Evolutionary conservation across 2,797 vertebrate species (phyloP), one percentile per base, ranked within the genome.

Genomic region (Arctocebus calabarensis): DNA sequence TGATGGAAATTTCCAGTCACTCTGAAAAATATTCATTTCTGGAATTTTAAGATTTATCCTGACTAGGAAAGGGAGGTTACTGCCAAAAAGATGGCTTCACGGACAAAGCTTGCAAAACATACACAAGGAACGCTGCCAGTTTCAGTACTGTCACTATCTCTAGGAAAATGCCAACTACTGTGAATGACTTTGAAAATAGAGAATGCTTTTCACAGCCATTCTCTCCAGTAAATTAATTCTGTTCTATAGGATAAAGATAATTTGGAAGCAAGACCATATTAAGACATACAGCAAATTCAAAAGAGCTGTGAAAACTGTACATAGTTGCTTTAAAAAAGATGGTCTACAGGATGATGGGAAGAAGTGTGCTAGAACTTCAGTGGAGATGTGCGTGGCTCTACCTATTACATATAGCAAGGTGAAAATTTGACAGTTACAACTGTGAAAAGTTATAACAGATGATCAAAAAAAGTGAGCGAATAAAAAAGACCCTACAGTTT

Each of bases 101-200:
- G 73, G 84, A 64, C 52, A 82, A 37, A 78, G 59, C 7, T 90
- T 84, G 59, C 7, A 34, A 70, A 70, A 79, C 2, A 13, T 29
- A 84, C n/a, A 48, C 10, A 75, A 37, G 57, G 12, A 75, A 48
- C 25, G 52, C 29, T 74, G 37, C 23, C 43, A 59, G 29, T 70
- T 32, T 32, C 59, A 90, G 29, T 8, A 62, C 34, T 83, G 37
- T 16, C 43, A 52, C 55, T 74, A 0, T 52, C 23, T 88, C 71
- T n/a, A 90, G 91, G 89, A 90, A 96, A 89, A 55, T 40, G 61
- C 32, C 81, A 52, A 68, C 34, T 92, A 84, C 55, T 57, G 40
- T 79, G 95, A 94, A 5, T 29, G 13, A 19, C 32, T 71, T 84
- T 81, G 29, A 62, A 77, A 32, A 66, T 32, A 89, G 32, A 94